Evolutionary conservation across 2,888 invertebrate species (phyloP).

Genomic region (Oscheius sp.): DNA sequence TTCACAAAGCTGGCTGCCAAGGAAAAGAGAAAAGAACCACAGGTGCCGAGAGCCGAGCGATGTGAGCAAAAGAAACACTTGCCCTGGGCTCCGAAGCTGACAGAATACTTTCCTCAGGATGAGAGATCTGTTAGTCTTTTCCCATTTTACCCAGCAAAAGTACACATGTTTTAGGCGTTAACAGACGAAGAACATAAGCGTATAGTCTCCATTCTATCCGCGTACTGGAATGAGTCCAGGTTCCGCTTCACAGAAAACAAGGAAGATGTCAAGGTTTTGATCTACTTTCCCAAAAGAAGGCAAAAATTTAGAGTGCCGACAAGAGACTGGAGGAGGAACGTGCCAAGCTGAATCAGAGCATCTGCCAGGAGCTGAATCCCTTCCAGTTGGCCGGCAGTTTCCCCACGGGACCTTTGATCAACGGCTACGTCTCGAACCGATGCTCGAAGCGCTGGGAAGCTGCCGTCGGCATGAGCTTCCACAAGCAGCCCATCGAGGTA

Average conservation of each 20-base stretch:
- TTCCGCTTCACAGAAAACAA: constrained; percentile 30
- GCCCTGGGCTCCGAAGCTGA: constrained; percentile 3
- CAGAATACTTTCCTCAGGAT: background rate
- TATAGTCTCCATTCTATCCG: background rate
- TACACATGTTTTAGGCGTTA: constrained; percentile 1
- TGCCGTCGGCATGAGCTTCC: constrained; percentile 4
- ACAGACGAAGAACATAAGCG: constrained; percentile 26
- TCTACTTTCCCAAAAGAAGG: background rate
- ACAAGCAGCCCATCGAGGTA: constrained; percentile 7
- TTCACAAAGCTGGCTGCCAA: background rate
- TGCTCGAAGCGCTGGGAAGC: background rate
- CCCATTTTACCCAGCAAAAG: too few species aligned
- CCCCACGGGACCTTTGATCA: background rate
- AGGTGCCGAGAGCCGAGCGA: background rate
- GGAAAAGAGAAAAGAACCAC: constrained; percentile 8
- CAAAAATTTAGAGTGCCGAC: background rate
- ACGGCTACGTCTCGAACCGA: background rate
- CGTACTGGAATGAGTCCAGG: background rate
- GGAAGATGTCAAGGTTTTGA: constrained; percentile 22
- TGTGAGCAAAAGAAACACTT: background rate
- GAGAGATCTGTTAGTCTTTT: constrained; percentile 21
- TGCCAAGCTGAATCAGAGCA: background rate
- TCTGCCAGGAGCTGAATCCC: constrained; percentile 1
- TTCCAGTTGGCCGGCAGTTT: background rate
- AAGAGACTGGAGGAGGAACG: constrained; percentile 18